Evolutionary conservation across 2,888 invertebrate species (phyloP), one percentile per base, ranked within the genome.

Genomic region (Adelognathus sp.): DNA sequence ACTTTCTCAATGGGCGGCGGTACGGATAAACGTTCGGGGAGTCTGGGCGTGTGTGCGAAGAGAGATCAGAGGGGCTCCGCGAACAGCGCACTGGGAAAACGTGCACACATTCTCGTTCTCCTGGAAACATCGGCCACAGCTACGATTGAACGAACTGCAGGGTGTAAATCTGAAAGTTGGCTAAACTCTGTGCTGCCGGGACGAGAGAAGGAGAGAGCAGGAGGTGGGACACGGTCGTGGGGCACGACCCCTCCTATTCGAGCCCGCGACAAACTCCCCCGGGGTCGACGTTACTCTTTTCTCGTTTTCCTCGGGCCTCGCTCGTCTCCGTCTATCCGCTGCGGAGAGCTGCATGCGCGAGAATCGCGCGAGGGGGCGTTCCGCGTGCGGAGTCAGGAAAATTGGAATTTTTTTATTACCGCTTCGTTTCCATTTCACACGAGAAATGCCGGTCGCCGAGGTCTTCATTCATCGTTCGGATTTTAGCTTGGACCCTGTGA

Each of bases 131-230:
- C 33, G 18, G 27, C 39, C 61, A 41, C 21, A 29, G 58, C 31
- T 14, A 46, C 11, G 52, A 46, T 36, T 63, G 79, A 70, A 54
- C 61, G 61, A 86, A 86, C 84, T 87, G 86, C 83, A 82, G 86
- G 87, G 86, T 87, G 87, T 88, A 88, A 89, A 89, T 89, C 89
- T 87, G 84, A 88, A 89, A 87, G 88, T 89, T 89, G 86, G 86
- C 87, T 86, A 86, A 88, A 89, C 88, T 89, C 87, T 87, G 82
- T 84, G 79, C 83, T 76, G 60, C 66, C 18, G 41, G 70, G 67
- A 18, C 21, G 36, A 70, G 21, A 44, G 31, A 24, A 6, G 44
- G 16, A 5, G 36, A 50, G 41, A 71, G 33, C 16, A 7, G 27
- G 16, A 46, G n/a, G n/a, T n/a, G 41, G 50, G n/a, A 31, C 58